These are phyloP conservation scores for Leucophenga maculata DNA, from an alignment of 2,888 invertebrate species.

Conservation along the genomic window DNA sequence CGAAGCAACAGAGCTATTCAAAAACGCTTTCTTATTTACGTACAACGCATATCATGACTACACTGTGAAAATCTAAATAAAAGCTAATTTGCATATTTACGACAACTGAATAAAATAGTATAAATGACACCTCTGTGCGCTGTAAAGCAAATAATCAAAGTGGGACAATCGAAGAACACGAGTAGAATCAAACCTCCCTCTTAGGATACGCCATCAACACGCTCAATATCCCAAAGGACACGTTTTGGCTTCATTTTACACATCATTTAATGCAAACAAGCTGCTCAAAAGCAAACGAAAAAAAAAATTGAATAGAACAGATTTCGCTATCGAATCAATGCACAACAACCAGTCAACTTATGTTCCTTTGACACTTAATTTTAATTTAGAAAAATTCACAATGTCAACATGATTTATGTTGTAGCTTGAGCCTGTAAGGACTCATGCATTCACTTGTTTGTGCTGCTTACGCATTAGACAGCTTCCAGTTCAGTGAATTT, in stretches of 20 bases:
- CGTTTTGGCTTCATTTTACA: constrained; percentile 67
- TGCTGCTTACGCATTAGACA: constrained; percentile 1
- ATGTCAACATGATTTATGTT: constrained; percentile 51
- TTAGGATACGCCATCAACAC: constrained; percentile 11
- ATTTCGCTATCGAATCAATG: background rate
- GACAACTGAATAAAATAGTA: constrained; percentile 39
- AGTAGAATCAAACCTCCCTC: constrained; percentile 31
- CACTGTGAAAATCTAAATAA: background rate
- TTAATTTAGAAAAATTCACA: constrained; percentile 49
- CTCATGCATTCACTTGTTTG: constrained; percentile 46
- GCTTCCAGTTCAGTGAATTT: constrained; percentile 61
- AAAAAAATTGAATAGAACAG: background rate
- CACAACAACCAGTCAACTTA: background rate
- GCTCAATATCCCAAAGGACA: constrained; percentile 55
- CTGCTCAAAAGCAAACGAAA: constrained; percentile 18
- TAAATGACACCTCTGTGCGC: constrained; percentile 34
- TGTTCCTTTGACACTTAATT: constrained; percentile 59
- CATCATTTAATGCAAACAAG: constrained; percentile 68
- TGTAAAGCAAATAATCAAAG: constrained; percentile 6
- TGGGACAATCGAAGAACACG: background rate
- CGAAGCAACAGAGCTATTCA: too few species aligned
- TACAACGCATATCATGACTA: too few species aligned
- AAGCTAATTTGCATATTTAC: constrained; percentile 51
- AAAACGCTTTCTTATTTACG: too few species aligned
- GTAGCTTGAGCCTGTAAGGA: constrained; percentile 39